A percentile compares a stretch with the other conserved stretches of the same genome.
phyloP scores from a whole-genome alignment of 2,113 vertebrate genomes.

The Elgaria multicarinata region DNA sequence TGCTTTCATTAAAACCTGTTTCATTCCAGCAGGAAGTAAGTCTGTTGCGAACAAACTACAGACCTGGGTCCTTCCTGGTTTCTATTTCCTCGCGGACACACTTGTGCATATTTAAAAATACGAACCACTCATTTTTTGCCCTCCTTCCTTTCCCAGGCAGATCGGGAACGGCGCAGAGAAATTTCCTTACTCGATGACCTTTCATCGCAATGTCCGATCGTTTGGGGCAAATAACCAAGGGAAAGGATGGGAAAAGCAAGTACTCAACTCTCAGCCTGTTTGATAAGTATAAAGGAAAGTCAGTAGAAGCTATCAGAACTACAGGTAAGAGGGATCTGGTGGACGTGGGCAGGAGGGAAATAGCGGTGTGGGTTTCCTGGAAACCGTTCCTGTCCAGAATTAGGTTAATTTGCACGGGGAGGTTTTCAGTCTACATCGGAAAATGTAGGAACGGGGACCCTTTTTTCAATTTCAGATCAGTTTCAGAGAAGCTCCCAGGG shows the following conservation, averaged over 20 bases:
- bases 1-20: neutral
- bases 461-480: too few relatives aligned
- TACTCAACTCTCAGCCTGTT: conserved; percentile 99
- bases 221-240: conserved; percentile 99
- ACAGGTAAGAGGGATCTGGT: conserved; percentile 82
- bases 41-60: too few relatives aligned
- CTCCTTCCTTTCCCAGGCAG: conserved; percentile 77
- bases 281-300: conserved; percentile 99
- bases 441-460: too few relatives aligned
- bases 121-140: neutral
- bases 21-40: neutral
- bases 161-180: conserved; percentile 93
- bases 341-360: too few relatives aligned
- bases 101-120: neutral
- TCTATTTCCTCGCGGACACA: neutral
- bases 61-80: neutral
- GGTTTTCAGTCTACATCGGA: too few relatives aligned
- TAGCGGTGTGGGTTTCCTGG: too few relatives aligned
- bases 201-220: conserved; percentile 99
- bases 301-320: conserved; percentile 97
- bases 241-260: conserved; percentile 99
- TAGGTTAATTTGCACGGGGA: too few relatives aligned
- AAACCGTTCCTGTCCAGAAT: too few relatives aligned
- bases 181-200: conserved; percentile 99
- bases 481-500: too few relatives aligned